These are phyloP conservation scores for Nematopogon swammerdamellus DNA, from an alignment of 2,888 invertebrate species.

Conservation along the genomic window DNA sequence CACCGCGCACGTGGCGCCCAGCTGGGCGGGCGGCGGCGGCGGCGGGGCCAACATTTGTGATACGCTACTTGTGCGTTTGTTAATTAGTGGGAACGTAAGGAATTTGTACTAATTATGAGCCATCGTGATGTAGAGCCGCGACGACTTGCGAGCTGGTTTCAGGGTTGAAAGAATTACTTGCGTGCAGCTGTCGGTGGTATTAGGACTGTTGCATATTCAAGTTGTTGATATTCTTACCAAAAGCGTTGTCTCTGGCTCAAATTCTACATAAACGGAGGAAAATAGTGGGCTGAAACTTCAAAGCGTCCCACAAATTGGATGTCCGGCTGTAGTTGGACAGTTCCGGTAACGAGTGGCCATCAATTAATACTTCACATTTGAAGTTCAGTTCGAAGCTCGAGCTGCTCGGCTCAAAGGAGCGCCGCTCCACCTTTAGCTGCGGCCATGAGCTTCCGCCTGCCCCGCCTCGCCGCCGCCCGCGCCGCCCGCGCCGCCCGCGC, in stretches of 20 bases:
- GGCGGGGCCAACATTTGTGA: constrained; percentile 24
- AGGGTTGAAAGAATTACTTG: too few species aligned
- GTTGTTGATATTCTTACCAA: too few species aligned
- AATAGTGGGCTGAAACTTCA: neutral
- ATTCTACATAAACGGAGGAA: too few species aligned
- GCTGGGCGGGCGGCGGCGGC: constrained; percentile 45
- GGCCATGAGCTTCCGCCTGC: too few species aligned
- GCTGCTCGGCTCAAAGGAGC: neutral
- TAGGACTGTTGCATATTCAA: too few species aligned
- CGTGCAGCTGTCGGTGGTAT: too few species aligned
- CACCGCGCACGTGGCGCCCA: constrained; percentile 41
- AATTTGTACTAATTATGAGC: neutral
- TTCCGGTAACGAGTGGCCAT: neutral
- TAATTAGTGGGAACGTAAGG: neutral
- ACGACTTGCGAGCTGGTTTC: too few species aligned
- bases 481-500: constrained; percentile 48
- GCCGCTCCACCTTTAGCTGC: too few species aligned
- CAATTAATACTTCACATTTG: neutral
- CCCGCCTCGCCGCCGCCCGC: neutral
- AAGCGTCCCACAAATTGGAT: neutral
- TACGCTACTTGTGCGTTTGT: neutral
- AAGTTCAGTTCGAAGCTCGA: neutral
- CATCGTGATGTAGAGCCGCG: too few species aligned
- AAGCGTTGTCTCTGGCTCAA: too few species aligned
- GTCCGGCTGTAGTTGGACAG: neutral